Conservation (phyloP, 1,140 invertebrate species). For the Zaprionus vittiger region DNA sequence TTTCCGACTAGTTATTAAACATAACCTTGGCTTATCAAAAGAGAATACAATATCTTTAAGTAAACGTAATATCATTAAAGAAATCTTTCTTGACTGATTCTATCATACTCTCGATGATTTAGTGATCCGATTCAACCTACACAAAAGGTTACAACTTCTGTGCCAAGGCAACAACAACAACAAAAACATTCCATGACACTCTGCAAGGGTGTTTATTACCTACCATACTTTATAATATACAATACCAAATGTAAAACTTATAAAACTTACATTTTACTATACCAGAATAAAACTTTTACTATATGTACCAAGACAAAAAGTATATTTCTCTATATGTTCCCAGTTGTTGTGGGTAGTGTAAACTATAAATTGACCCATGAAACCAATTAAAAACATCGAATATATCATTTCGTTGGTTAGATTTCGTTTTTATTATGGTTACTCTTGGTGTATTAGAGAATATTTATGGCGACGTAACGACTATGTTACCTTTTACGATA, state of each 20-base stretch:
- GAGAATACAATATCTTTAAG: constrained; percentile 12
- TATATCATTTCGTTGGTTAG: constrained; percentile 66
- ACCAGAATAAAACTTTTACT: constrained; percentile 65
- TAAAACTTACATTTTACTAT: constrained; percentile 74
- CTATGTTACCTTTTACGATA: constrained; percentile 58
- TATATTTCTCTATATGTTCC: constrained; percentile 3
- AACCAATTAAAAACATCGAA: constrained; percentile 45
- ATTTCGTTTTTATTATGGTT: constrained; percentile 73
- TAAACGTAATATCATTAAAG: constrained; percentile 30
- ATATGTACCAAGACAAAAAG: constrained; percentile 36
- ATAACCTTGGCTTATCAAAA: constrained; percentile 14
- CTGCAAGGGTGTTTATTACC: constrained; percentile 49
- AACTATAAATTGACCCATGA: background rate
- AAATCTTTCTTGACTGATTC: constrained; percentile 28
- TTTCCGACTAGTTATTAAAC: background rate
- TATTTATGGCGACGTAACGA: constrained; percentile 70
- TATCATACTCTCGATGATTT: constrained; percentile 20
- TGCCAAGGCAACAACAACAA: constrained; percentile 1
- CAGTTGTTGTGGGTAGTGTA: constrained; percentile 11
- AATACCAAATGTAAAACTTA: constrained; percentile 71
- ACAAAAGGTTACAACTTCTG: constrained; percentile 4
- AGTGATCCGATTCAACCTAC: constrained; percentile 40
- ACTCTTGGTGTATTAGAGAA: constrained; percentile 59
- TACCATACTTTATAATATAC: constrained; percentile 56
- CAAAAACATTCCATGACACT: constrained; percentile 15